phyloP scores from a whole-genome alignment of 1,140 invertebrate genomes.

The Bombus affinis region DNA sequence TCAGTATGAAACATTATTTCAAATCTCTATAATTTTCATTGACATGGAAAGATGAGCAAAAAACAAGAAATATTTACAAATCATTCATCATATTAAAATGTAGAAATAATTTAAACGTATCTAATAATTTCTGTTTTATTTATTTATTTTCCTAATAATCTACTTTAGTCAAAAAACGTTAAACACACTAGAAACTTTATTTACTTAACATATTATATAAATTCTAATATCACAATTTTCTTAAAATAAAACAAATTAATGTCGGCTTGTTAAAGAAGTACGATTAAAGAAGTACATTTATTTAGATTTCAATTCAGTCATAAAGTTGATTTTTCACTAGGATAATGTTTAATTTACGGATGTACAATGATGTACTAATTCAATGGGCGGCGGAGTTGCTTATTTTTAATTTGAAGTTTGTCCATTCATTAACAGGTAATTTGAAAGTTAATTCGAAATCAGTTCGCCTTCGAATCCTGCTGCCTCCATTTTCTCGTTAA shows the following conservation, averaged over 20 bases:
- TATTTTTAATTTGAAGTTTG: slow-evolving; percentile 21
- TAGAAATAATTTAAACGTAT: too few relatives aligned
- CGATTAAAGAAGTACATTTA: background rate
- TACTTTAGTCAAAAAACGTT: too few relatives aligned
- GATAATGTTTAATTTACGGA: background rate
- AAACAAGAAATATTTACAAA: too few relatives aligned
- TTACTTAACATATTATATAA: too few relatives aligned
- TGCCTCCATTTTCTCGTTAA: slow-evolving; percentile 29
- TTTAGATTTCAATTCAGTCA: background rate
- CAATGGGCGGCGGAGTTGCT: background rate
- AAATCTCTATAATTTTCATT: background rate
- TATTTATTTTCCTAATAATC: too few relatives aligned
- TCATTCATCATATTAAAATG: too few relatives aligned
- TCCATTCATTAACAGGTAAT: slow-evolving; percentile 29
- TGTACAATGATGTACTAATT: background rate
- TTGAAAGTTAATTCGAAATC: slow-evolving; percentile 16
- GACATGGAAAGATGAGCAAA: background rate
- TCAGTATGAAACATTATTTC: background rate
- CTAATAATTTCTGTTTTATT: too few relatives aligned
- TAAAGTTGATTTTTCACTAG: background rate
- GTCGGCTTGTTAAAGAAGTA: background rate
- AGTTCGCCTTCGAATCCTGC: background rate
- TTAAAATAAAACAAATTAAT: background rate
- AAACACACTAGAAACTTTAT: background rate
- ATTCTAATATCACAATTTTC: background rate